Evolutionary conservation across 2,888 invertebrate genomes (phyloP), one percentile per base, ranked within the genome.

Genomic region (Odontocerum albicorne): DNA sequence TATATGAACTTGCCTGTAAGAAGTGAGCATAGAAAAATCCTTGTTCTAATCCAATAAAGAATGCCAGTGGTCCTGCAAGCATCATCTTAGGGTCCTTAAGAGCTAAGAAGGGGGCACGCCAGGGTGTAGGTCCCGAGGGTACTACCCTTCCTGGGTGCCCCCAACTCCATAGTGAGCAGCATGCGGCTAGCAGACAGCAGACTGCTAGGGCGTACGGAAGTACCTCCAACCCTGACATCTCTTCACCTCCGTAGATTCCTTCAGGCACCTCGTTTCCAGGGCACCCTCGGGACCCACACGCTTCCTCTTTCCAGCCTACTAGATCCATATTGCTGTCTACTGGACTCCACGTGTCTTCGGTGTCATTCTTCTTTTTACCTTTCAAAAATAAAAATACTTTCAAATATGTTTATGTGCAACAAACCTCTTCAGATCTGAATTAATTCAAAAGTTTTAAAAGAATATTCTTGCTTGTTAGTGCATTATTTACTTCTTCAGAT

Each of bases 1-100:
- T n/a, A n/a, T n/a, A n/a, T n/a, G n/a, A n/a, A 53, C 66, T 68
- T 66, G 88, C 90, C 80, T 89, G 86, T 67, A 88, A 84, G 70
- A 90, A 91, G 66, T 90, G 90, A 6, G 88, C 86, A 67, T 87
- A 84, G 75, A 92, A 88, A 69, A 91, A 90, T 62, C 89, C 90
- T 73, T 91, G 91, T 69, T 91, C 90, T 55, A 90, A 79, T 57
- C 91, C 91, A 61, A 91, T 89, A 66, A 90, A 92, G 35, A 90
- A 76, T 2, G 88, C 87, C 71, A 91, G 78, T 0, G 91, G 90
- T 0, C 86, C 85, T 1, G 87, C 86, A 31, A 90, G 80, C 63
- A 87, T 78, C 31, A 90, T 72, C 46, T 83, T 76, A 0, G 82
- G 80, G 66, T 87, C 87, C 56, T 77, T 77, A 62, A 84, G 80